Evolutionary conservation across 2,797 vertebrate species (phyloP).

Genomic region (Morelia viridis): DNA sequence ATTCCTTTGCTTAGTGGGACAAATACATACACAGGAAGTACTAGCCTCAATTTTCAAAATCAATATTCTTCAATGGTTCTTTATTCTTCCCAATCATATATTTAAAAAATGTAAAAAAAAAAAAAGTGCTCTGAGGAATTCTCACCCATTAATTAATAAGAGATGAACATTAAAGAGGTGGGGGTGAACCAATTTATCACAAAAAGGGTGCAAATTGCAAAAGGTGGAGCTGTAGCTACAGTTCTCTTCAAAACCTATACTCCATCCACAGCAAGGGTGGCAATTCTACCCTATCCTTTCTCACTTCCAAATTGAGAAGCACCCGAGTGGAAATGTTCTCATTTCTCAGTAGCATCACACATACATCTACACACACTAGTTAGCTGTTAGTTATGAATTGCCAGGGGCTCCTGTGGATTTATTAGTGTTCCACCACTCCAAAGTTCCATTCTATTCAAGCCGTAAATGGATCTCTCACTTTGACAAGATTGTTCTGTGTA

Average conservation of each 20-base stretch:
- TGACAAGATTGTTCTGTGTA: constrained; percentile 14
- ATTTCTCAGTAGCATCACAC: constrained; percentile 19
- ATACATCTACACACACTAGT: not conserved
- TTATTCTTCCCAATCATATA: not conserved
- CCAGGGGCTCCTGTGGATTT: constrained; percentile 1
- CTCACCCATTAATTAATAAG: constrained; percentile 61
- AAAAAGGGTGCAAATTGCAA: constrained; percentile 55
- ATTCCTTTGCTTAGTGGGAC: not conserved
- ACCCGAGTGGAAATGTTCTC: constrained; percentile 36
- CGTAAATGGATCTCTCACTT: constrained; percentile 35
- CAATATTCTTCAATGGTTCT: constrained; percentile 23
- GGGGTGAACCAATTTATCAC: constrained; percentile 32
- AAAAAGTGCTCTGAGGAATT: constrained; percentile 46
- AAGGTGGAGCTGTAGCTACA: constrained; percentile 15
- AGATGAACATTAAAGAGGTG: constrained; percentile 41
- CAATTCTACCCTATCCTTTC: constrained; percentile 46
- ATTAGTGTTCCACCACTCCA: constrained; percentile 33
- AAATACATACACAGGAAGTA: not conserved
- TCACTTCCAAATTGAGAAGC: constrained; percentile 48
- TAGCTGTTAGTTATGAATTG: constrained; percentile 36
- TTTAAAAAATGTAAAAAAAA: not conserved
- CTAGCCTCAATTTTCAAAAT: constrained; percentile 31
- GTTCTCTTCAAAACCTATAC: constrained; percentile 26
- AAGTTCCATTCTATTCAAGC: constrained; percentile 17
- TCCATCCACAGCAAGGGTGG: constrained; percentile 19